phyloP scores from a whole-genome alignment of 2,888 invertebrate genomes.

The Diarsia rubi region DNA sequence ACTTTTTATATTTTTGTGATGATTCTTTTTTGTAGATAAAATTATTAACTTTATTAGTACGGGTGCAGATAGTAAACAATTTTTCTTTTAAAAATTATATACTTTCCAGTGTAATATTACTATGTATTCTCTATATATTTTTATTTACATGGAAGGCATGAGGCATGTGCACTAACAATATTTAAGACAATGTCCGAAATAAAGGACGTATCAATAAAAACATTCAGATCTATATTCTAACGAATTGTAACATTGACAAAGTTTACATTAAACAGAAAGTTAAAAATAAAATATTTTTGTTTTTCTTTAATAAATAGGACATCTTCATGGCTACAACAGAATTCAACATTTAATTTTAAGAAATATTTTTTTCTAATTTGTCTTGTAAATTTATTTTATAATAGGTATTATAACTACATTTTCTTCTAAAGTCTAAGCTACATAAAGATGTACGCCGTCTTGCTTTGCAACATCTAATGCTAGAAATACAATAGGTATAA shows the following conservation, averaged over 20 bases:
- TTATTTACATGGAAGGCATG: slow-evolving; percentile 89
- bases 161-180: slow-evolving; percentile 79
- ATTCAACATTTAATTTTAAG: slow-evolving; percentile 73
- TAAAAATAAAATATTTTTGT: slow-evolving; percentile 18
- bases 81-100: slow-evolving; percentile 57
- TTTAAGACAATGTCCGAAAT: slow-evolving; percentile 71
- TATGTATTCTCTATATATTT: slow-evolving; percentile 69
- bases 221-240: slow-evolving; percentile 66
- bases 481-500: slow-evolving; percentile 89
- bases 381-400: slow-evolving; percentile 75
- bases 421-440: slow-evolving; percentile 83
- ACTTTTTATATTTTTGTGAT: slow-evolving; percentile 35
- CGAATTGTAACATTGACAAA: slow-evolving; percentile 64
- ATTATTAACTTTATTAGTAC: slow-evolving; percentile 61
- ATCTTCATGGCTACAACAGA: slow-evolving; percentile 65
- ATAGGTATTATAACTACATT: slow-evolving; percentile 68
- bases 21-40: slow-evolving; percentile 55
- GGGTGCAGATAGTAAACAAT: slow-evolving; percentile 61
- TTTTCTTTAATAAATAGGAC: slow-evolving; percentile 32
- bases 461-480: slow-evolving; percentile 88
- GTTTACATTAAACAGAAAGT: slow-evolving; percentile 55
- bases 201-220: slow-evolving; percentile 69
- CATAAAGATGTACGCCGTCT: slow-evolving; percentile 83
- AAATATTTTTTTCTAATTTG: slow-evolving; percentile 69
- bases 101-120: slow-evolving; percentile 62